phyloP scores from a whole-genome alignment of 2,888 invertebrate species.

The Trilocha varians region DNA sequence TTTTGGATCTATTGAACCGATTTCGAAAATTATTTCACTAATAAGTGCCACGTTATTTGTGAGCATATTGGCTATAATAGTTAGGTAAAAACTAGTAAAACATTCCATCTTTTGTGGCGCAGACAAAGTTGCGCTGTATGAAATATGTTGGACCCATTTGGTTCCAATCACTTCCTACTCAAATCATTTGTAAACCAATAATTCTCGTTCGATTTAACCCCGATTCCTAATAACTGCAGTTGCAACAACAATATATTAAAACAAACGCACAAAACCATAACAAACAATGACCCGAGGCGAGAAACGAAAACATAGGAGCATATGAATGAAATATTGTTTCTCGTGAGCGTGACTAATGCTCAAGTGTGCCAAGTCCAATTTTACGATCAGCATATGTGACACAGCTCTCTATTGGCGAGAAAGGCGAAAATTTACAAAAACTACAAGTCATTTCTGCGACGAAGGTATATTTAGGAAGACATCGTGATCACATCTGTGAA shows the following conservation, averaged over 20 bases:
- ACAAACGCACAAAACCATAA: not conserved
- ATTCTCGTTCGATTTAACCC: no score
- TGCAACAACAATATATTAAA: not conserved
- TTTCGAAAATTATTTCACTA: no score
- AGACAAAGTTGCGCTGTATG: no score
- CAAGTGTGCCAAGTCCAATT: conserved; percentile 33
- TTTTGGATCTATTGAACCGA: no score
- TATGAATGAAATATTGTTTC: not conserved
- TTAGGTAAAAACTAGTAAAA: no score
- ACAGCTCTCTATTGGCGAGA: conserved; percentile 3
- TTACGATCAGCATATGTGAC: conserved; percentile 17
- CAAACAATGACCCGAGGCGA: not conserved
- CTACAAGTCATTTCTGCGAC: not conserved
- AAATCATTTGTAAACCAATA: no score
- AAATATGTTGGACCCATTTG: no score
- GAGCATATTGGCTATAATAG: no score
- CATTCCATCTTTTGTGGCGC: no score
- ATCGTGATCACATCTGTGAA: not conserved
- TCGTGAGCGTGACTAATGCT: conserved; percentile 20
- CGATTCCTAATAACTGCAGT: no score
- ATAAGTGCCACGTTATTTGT: no score
- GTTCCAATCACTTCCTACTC: no score
- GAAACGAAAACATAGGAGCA: not conserved
- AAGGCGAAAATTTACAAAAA: not conserved
- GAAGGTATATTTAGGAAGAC: not conserved